Evolutionary conservation across 2,888 invertebrate species (phyloP), one percentile per base, ranked within the genome.

Genomic region (Rapana venosa): DNA sequence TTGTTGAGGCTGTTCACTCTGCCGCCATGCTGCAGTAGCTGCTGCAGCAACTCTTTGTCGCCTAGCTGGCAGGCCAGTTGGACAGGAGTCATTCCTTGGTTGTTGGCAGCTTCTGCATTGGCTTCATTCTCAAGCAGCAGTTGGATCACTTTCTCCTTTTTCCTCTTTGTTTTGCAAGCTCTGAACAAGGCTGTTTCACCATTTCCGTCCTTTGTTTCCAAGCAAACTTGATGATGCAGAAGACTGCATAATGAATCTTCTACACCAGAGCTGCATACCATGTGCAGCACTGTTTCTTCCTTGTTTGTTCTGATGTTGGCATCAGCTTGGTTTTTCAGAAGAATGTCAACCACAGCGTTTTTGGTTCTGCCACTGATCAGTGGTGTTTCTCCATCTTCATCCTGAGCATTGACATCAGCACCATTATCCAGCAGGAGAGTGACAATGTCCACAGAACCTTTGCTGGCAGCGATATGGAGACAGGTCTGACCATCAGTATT

Each of bases 401-500:
- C 87, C 36, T 79, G 84, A 58, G 85, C 36, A n/a, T 89, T 87
- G 6, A 90, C 89, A 87, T 89, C 77, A 5, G 90, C 89, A 22
- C 77, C 61, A 13, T 58, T 11, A 2, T 81, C 90, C 1, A 89
- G 35, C 81, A 90, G 84, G 74, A 87, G 32, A 36, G 84, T 70
- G 4, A 89, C 89, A 15, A 87, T 81, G 30, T 87, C 87, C 15
- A 87, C 66, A 6, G 22, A 26, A 35, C 70, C 32, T 20, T 22
- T 26, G 35, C 66, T 8, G 1, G 87, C 61, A 17, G 87, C 74
- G 0, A 77, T 22, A 17, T 87, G 87, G 11, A 87, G 56, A 26
- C 77, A 15, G 5, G 87, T 87, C 13, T 74, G 35, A 22, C 79
- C 79, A 6, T 47, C 15, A 2, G 6, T 70, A 1, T 30, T 77